Evolutionary conservation across 2,797 vertebrate species (phyloP).

Genomic region (Urophycis tenuis): DNA sequence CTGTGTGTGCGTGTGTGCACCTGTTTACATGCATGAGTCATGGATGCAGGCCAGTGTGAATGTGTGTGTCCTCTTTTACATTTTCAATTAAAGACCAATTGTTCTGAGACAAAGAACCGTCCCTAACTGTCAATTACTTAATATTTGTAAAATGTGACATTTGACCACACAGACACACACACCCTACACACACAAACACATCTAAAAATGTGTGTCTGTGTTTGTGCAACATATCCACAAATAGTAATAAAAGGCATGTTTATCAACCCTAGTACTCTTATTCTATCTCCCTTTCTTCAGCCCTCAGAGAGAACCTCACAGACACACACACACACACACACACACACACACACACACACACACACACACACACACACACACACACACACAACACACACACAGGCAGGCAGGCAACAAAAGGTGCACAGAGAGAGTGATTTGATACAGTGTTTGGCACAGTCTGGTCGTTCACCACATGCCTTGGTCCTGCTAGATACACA

Average conservation of each 20-base stretch:
- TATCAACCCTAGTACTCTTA: not conserved
- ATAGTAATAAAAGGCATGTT: not conserved
- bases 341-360: not conserved
- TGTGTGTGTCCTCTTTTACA: not conserved
- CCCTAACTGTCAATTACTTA: not conserved
- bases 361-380: not conserved
- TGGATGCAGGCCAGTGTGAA: not conserved
- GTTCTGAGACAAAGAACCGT: not conserved
- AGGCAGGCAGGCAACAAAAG: not conserved
- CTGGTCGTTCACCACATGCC: not conserved
- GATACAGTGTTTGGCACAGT: not conserved
- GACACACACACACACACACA: not conserved
- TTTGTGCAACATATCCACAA: not conserved
- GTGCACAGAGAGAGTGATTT: not conserved
- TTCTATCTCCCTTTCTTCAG: not conserved
- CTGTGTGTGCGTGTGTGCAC: slow-evolving; percentile 17
- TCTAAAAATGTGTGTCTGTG: too few relatives aligned
- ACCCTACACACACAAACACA: not conserved
- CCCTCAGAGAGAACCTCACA: not conserved
- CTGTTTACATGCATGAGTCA: slow-evolving; percentile 1
- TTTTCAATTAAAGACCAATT: not conserved
- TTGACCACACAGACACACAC: not conserved
- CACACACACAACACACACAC: not conserved
- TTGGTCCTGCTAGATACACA: not conserved
- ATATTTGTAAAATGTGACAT: not conserved